A percentile compares a stretch with the other conserved stretches of the same genome.
phyloP scores from a whole-genome alignment of 2,888 invertebrate genomes.

The Smittia aterrima region DNA sequence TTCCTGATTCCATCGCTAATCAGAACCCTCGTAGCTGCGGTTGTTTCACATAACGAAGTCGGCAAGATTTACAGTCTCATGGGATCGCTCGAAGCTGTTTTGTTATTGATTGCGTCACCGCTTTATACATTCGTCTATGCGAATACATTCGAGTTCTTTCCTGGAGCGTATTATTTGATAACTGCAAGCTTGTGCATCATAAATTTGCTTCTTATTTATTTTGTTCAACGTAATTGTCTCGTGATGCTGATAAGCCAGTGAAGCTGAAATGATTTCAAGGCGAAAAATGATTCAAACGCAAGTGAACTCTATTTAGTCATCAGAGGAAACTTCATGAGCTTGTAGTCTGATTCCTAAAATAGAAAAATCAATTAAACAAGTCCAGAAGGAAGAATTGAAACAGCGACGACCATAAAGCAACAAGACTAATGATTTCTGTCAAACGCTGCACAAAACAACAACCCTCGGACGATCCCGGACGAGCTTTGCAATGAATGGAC shows the following conservation, averaged over 20 bases:
- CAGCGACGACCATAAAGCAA: not conserved
- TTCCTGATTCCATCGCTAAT: conserved; percentile 59
- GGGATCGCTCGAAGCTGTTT: conserved; percentile 63
- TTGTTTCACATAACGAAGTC: conserved; percentile 60
- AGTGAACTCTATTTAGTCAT: too few relatives aligned
- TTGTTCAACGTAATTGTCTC: too few relatives aligned
- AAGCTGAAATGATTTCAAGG: too few relatives aligned
- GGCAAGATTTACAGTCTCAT: conserved; percentile 70
- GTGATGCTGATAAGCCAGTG: too few relatives aligned
- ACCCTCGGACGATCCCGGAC: not conserved
- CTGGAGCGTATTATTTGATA: conserved; percentile 61
- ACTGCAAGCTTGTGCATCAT: conserved; percentile 46
- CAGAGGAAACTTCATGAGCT: too few relatives aligned
- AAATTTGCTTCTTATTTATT: not conserved
- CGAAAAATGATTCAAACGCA: too few relatives aligned
- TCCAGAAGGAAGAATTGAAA: not conserved
- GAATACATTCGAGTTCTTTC: conserved; percentile 57
- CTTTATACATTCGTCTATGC: conserved; percentile 66
- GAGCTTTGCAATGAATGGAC: conserved; percentile 16
- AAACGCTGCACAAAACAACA: not conserved
- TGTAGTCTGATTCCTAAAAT: not conserved
- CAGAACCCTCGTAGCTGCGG: conserved; percentile 62
- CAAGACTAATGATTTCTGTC: conserved; percentile 20
- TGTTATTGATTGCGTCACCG: conserved; percentile 62
- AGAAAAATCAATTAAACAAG: not conserved